Evolutionary conservation across 2,888 invertebrate genomes (phyloP).

Genomic region (Agonopterix subpropinquella): DNA sequence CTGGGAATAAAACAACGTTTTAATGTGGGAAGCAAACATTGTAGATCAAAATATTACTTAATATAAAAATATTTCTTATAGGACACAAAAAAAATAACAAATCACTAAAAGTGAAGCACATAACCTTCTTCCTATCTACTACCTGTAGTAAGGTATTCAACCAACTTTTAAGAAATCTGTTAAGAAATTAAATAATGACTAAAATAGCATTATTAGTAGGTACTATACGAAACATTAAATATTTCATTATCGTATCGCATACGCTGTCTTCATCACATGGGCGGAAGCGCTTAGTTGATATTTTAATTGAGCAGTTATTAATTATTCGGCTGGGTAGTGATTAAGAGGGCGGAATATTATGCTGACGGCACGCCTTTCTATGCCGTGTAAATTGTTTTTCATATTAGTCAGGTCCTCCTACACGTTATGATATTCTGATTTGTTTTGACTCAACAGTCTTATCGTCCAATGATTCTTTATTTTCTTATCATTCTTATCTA

Average conservation of each 20-base stretch:
- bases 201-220: too few relatives aligned
- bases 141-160: too few relatives aligned
- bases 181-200: too few relatives aligned
- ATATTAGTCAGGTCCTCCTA: conserved; percentile 23
- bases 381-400: conserved; percentile 34
- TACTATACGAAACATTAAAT: too few relatives aligned
- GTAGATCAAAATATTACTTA: too few relatives aligned
- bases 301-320: conserved; percentile 70
- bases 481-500: conserved; percentile 21
- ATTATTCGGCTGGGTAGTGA: conserved; percentile 60
- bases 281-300: conserved; percentile 59
- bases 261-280: conserved; percentile 38
- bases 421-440: conserved; percentile 12
- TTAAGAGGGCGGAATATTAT: conserved; percentile 66
- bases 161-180: too few relatives aligned
- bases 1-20: too few relatives aligned
- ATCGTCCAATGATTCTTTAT: conserved; percentile 39
- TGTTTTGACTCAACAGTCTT: conserved; percentile 20
- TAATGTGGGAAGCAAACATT: too few relatives aligned
- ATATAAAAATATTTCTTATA: too few relatives aligned
- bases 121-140: too few relatives aligned
- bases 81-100: too few relatives aligned
- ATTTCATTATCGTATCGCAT: conserved; percentile 5
- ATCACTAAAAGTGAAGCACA: too few relatives aligned
- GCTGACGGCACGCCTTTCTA: conserved; percentile 48